These are phyloP conservation scores for Pedicia rivosa DNA, from an alignment of 2,888 invertebrate genomes.

Conservation along the genomic window DNA sequence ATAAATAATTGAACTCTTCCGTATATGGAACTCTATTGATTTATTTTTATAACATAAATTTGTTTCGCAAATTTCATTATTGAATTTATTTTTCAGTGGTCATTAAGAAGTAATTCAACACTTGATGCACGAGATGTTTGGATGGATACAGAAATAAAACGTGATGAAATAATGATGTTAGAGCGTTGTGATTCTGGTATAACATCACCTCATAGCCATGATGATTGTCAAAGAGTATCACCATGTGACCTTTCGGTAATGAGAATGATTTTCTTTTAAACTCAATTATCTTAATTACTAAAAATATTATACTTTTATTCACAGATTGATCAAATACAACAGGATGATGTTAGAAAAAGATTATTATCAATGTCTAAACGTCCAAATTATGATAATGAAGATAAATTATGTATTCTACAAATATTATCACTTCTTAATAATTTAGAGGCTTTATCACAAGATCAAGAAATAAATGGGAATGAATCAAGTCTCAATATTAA, in stretches of 20 bases:
- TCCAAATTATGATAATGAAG: conserved; percentile 30
- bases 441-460: conserved; percentile 34
- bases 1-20: too few relatives aligned
- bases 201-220: conserved; percentile 20
- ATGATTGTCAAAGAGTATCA: conserved; percentile 16
- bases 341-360: conserved; percentile 21
- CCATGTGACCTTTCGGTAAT: conserved; percentile 19
- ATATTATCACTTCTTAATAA: conserved; percentile 43
- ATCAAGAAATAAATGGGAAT: conserved; percentile 28
- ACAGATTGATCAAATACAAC: conserved; percentile 17
- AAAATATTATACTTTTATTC: conserved; percentile 7
- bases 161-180: conserved; percentile 12
- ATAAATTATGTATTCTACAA: conserved; percentile 45
- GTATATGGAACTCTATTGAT: too few relatives aligned
- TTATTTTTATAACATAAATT: too few relatives aligned
- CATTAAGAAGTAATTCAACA: conserved; percentile 20
- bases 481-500: conserved; percentile 38
- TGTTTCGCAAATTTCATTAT: too few relatives aligned
- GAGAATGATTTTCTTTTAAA: neutral
- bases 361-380: conserved; percentile 21
- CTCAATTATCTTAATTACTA: neutral
- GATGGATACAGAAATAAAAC: conserved; percentile 16
- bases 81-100: conserved; percentile 20
- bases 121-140: conserved; percentile 21
- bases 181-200: conserved; percentile 20